Evolutionary conservation across 2,888 invertebrate species (phyloP), one percentile per base, ranked within the genome.

Genomic region (Calameuta idolon): DNA sequence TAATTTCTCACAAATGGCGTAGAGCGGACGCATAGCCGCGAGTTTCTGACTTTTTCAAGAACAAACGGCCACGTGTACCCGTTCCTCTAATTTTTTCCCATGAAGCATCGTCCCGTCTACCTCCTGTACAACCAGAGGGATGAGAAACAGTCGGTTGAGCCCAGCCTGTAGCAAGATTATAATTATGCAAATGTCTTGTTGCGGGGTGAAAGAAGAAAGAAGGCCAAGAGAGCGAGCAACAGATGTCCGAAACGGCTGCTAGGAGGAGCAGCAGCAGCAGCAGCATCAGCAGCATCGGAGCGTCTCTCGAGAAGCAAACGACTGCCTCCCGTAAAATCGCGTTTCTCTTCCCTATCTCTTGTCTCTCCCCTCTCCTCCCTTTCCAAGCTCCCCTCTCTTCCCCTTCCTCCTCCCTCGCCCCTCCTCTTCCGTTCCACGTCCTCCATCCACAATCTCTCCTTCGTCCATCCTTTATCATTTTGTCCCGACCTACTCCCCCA

Each of bases 151-250:
- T 31, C 71, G 33, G 12, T 71, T 23, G 71, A 31, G 71, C 33
- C 71, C 71, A 34, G 34, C 15, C 71, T 35, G 68, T 40, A 73
- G 73, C 85, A 85, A 89, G 89, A 90, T 90, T 89, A 90, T 90
- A 90, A 90, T 90, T 90, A 90, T 90, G 90, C 90, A 90, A 90
- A 90, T 90, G 90, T 85, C 87, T 86, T 87, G 89, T 90, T 89
- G 89, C 87, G 88, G 81, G 73, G 78, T 79, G 81, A 76, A 79
- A 79, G 81, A 85, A 86, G 85, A 86, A 55, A 55, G 55, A 55
- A 55, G 23, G 55, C 55, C 55, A 55, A 84, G 87, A 85, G 85
- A 83, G 83, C 81, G 84, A 89, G 90, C 90, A 90, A 90, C 90
- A 90, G 90, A 90, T 90, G 90, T 89, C 90, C 85, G 87, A 87